A percentile compares a stretch with the other conserved stretches of the same genome.
Conservation (phyloP, 2,888 invertebrate species). For the Imbricaverruca yamaguchii region DNA sequence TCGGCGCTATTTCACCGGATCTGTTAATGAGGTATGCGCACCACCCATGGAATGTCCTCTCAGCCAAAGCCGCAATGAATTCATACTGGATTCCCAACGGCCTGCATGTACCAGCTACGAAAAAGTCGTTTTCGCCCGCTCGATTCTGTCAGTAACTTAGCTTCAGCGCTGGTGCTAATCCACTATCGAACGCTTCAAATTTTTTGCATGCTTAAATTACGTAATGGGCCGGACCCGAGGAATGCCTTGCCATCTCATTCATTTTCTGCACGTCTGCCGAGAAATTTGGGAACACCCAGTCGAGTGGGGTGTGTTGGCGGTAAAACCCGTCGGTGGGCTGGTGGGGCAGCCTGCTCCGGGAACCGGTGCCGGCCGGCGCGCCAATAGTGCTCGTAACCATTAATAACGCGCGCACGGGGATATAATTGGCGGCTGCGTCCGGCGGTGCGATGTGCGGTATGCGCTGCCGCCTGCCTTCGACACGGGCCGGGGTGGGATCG, state of each 20-base stretch:
- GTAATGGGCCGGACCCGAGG: not conserved
- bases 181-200: constrained; percentile 1
- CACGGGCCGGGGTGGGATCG: not conserved
- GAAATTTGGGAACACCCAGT: constrained; percentile 11
- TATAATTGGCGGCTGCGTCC: not conserved
- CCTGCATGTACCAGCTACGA: not conserved
- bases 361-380: not conserved
- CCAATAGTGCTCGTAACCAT: not conserved
- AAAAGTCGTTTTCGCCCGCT: not conserved
- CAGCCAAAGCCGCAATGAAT: not conserved
- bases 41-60: not conserved
- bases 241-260: constrained; percentile 11
- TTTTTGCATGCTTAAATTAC: not conserved
- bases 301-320: not conserved
- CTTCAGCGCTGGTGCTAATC: not conserved
- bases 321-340: too few relatives aligned
- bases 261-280: constrained; percentile 1
- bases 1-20: not conserved
- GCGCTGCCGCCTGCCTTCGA: not conserved
- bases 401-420: not conserved
- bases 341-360: too few relatives aligned
- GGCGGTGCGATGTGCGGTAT: constrained; percentile 5
- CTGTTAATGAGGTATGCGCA: constrained; percentile 1
- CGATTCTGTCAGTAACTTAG: not conserved
- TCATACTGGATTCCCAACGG: not conserved